Base-by-base conservation (phyloP, 1,140 invertebrate species). In the Brachystomella parvula region DNA sequence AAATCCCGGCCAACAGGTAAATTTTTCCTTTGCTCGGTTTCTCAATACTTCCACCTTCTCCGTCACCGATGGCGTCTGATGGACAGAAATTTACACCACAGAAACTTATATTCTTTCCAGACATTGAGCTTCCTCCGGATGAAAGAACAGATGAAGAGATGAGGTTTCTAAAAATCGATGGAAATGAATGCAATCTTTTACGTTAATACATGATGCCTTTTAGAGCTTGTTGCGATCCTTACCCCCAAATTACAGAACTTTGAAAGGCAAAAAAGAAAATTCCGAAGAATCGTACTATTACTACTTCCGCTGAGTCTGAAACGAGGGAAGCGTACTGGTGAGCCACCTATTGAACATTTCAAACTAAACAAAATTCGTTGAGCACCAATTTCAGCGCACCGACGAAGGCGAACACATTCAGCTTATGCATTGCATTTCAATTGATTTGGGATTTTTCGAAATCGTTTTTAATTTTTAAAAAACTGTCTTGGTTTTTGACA, bases 251-350 rank as follows among this genome's bases (percentile, higher is more conserved):
- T 78, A 94, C 90, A 63, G 94, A 90, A 0, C 90, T 90, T 76
- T 98, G 95, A 86, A 95, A 97, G 64, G 94, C 87, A 68, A 97
- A 86, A 81, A 98, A 98, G 85, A 98, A 98, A 82, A 96, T 91
- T 28, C 95, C 95, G 78, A 98, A 98, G 83, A 97, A 97, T 72
- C 91, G 79, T 44, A 94, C 91, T 62, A 97, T 90, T 69, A 96
- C 90, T 3, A 88, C 89, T 76, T 96, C 92, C 3, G 89, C 85
- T 0, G 88, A 83, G 74, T 94, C 88, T 68, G 92, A 90, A 17
- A 89, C 90, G 47, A 92, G 80, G 75, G 91, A 90, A 2, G 89
- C 89, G 79, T 92, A 92, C 68, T 94, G 87, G 47, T 89, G 88
- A 24, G 90, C 92, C 3, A 88, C 87, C 78, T 62, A 17, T 63